Conservation (phyloP, 2,888 invertebrate species). For the Seira sanloemensis region DNA sequence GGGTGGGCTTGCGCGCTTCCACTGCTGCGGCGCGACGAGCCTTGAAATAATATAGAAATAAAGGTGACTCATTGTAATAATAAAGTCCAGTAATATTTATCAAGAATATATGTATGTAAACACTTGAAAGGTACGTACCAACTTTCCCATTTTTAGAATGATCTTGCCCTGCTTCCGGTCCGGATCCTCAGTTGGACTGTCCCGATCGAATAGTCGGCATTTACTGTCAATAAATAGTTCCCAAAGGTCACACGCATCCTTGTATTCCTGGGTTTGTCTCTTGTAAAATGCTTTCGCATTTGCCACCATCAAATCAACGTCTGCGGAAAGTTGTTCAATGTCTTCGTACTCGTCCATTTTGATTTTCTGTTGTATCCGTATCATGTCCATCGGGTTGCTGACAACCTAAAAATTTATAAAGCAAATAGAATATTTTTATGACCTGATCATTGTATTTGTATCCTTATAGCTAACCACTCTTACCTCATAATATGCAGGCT, state of each 20-base stretch:
- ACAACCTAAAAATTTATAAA: slow-evolving; percentile 84
- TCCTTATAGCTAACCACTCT: too few species aligned
- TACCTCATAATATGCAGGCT: slow-evolving; percentile 91
- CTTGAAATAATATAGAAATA: too few species aligned
- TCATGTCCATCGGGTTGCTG: slow-evolving; percentile 94
- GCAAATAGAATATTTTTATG: slow-evolving; percentile 74
- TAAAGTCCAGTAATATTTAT: neutral
- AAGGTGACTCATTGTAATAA: too few species aligned
- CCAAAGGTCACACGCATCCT: slow-evolving; percentile 92
- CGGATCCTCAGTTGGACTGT: slow-evolving; percentile 76
- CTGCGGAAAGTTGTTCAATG: slow-evolving; percentile 91
- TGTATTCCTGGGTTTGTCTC: slow-evolving; percentile 87
- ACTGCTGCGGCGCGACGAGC: slow-evolving; percentile 74
- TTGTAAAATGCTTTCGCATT: slow-evolving; percentile 97
- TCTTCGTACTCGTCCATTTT: slow-evolving; percentile 98
- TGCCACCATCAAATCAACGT: slow-evolving; percentile 92
- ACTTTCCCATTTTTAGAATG: slow-evolving; percentile 78
- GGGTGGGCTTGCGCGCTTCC: slow-evolving; percentile 75
- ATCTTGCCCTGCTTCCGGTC: slow-evolving; percentile 78
- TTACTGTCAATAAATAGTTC: slow-evolving; percentile 85
- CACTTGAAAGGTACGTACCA: slow-evolving; percentile 75
- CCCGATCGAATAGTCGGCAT: slow-evolving; percentile 77
- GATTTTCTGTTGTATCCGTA: slow-evolving; percentile 96
- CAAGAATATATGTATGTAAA: neutral
- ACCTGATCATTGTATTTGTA: too few species aligned